Conservation (phyloP, 2,797 vertebrate genomes). For the Falco berigora region DNA sequence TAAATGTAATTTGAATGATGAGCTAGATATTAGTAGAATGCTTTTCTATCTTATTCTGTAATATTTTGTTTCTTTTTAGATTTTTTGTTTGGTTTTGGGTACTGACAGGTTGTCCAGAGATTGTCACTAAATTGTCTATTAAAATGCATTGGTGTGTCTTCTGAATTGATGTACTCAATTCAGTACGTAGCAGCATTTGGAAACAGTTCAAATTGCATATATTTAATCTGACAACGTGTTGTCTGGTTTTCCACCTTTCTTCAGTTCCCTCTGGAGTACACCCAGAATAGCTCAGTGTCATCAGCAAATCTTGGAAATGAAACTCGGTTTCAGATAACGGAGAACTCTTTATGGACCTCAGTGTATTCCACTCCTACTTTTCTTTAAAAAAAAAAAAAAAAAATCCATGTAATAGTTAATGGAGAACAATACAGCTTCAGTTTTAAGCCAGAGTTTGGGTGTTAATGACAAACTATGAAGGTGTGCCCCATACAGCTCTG, state of each 20-base stretch:
- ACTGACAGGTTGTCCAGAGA: not conserved
- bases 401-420: not conserved
- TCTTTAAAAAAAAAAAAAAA: not conserved
- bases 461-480: not conserved
- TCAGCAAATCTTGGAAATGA: not conserved
- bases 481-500: not conserved
- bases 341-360: not conserved
- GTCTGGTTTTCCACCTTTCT: not conserved
- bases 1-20: not conserved
- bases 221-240: not conserved
- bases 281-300: not conserved
- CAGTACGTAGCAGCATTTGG: not conserved
- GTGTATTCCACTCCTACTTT: not conserved
- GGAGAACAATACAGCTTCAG: not conserved
- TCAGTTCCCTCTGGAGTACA: not conserved
- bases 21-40: not conserved
- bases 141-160: not conserved
- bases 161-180: not conserved
- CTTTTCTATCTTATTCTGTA: not conserved
- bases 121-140: not conserved
- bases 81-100: not conserved
- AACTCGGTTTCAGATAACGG: not conserved
- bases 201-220: not conserved
- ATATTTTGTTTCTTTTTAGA: not conserved
- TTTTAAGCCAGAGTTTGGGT: not conserved